Conservation (phyloP, 1,140 invertebrate genomes). For the Telenomus remus region DNA sequence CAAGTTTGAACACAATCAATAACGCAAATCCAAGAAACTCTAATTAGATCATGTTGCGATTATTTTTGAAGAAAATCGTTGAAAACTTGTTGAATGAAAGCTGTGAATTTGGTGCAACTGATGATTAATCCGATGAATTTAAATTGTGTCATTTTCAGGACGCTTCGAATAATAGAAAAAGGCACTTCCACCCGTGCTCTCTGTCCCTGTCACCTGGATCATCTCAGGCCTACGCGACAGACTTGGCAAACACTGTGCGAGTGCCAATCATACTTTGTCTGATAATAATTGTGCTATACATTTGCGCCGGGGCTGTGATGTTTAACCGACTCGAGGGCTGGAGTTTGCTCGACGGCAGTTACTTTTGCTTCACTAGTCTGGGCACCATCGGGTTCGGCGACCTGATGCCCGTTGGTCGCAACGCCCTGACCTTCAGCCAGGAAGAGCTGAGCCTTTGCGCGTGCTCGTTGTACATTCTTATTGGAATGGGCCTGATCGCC, state of each 20-base stretch:
- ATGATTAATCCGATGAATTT: too few relatives aligned
- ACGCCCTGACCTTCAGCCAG: conserved; percentile 82
- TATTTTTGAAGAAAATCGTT: too few relatives aligned
- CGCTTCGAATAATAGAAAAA: conserved; percentile 60
- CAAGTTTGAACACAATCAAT: too few relatives aligned
- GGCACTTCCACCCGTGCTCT: conserved; percentile 67
- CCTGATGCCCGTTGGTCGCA: conserved; percentile 82
- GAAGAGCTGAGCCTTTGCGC: conserved; percentile 87
- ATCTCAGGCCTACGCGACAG: conserved; percentile 62
- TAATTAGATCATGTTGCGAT: too few relatives aligned
- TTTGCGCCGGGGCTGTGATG: conserved; percentile 92
- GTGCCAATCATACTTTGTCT: conserved; percentile 93
- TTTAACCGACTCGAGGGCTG: conserved; percentile 94
- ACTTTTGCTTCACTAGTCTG: conserved; percentile 95
- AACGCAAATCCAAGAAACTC: too few relatives aligned
- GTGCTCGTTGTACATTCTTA: conserved; percentile 90
- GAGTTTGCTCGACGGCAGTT: conserved; percentile 90
- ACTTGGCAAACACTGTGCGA: conserved; percentile 75
- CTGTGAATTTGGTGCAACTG: too few relatives aligned
- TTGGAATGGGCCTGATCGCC: conserved; percentile 95
- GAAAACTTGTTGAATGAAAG: too few relatives aligned
- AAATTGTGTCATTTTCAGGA: conserved; percentile 41
- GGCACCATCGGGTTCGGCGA: conserved; percentile 94
- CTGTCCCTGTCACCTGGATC: conserved; percentile 64
- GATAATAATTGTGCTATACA: conserved; percentile 91